Evolutionary conservation across 2,888 invertebrate genomes (phyloP).

Genomic region (Nomada hirtipes): DNA sequence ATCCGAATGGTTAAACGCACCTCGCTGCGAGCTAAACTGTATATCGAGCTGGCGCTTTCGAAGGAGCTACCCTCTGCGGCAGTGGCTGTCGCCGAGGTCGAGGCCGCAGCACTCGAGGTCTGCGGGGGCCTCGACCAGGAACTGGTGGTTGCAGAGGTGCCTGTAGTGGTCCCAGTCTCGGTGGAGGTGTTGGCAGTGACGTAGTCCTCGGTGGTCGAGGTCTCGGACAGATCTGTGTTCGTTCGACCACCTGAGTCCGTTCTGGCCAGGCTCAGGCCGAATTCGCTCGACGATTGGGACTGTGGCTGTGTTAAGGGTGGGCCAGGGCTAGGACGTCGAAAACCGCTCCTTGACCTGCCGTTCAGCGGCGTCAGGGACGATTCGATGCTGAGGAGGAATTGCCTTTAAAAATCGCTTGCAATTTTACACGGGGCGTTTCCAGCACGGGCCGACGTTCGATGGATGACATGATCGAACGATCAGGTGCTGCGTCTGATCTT

Average conservation of each 20-base stretch:
- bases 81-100: slow-evolving; percentile 80
- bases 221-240: slow-evolving; percentile 93
- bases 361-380: slow-evolving; percentile 73
- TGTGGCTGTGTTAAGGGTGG: slow-evolving; percentile 80
- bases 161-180: slow-evolving; percentile 85
- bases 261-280: slow-evolving; percentile 87
- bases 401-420: slow-evolving; percentile 55
- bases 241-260: slow-evolving; percentile 91
- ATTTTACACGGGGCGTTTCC: slow-evolving; percentile 10
- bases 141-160: slow-evolving; percentile 83
- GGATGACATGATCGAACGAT: slow-evolving; percentile 16
- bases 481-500: neutral
- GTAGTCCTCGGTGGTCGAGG: slow-evolving; percentile 95
- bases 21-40: slow-evolving; percentile 91
- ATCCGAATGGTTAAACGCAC: slow-evolving; percentile 70
- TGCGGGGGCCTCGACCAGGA: slow-evolving; percentile 85
- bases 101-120: slow-evolving; percentile 79
- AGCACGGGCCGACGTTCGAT: slow-evolving; percentile 18
- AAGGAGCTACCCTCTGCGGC: slow-evolving; percentile 92
- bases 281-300: slow-evolving; percentile 83
- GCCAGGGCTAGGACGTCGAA: slow-evolving; percentile 79
- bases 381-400: slow-evolving; percentile 83
- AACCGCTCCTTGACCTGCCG: slow-evolving; percentile 77
- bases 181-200: slow-evolving; percentile 90
- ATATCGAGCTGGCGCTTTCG: slow-evolving; percentile 93